Evolutionary conservation across 1,140 invertebrate genomes (phyloP).

Genomic region (Drosophila sulfurigaster): DNA sequence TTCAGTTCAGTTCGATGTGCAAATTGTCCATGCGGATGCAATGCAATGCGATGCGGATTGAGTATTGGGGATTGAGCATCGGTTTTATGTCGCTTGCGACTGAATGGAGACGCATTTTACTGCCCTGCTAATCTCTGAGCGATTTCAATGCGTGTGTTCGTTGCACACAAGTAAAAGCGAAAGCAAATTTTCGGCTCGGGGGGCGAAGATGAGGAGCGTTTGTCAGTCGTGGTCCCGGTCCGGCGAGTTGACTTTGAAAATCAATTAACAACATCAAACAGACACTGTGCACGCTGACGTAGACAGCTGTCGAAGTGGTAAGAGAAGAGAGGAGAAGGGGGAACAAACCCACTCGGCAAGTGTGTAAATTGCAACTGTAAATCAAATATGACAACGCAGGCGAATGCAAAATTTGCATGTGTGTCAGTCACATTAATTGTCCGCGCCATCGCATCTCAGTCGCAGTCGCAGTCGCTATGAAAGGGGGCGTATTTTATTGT

Average conservation of each 20-base stretch:
- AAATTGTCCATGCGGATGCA: constrained; percentile 43
- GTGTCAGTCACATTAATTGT: constrained; percentile 83
- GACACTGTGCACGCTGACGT: constrained; percentile 75
- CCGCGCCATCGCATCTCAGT: constrained; percentile 34
- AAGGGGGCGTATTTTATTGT: constrained; percentile 70
- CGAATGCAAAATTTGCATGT: constrained; percentile 78
- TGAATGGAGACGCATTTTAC: constrained; percentile 79
- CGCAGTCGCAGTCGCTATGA: neutral
- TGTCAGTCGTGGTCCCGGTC: constrained; percentile 8
- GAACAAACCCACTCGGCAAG: constrained; percentile 38
- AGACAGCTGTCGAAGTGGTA: constrained; percentile 66
- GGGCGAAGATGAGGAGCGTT: neutral
- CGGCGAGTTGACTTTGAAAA: constrained; percentile 81
- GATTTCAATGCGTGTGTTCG: constrained; percentile 25
- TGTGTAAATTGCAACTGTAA: constrained; percentile 84
- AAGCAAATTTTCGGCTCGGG: constrained; percentile 38
- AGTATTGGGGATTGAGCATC: constrained; percentile 55
- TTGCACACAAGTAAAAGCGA: constrained; percentile 46
- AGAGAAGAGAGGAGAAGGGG: neutral
- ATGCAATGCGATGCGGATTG: constrained; percentile 11
- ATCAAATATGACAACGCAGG: constrained; percentile 84
- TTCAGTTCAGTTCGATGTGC: constrained; percentile 33
- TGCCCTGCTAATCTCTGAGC: constrained; percentile 78
- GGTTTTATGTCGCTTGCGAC: constrained; percentile 82
- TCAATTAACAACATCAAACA: constrained; percentile 85